Conservation (phyloP, 1,140 invertebrate genomes). For the Saccostrea echinata region DNA sequence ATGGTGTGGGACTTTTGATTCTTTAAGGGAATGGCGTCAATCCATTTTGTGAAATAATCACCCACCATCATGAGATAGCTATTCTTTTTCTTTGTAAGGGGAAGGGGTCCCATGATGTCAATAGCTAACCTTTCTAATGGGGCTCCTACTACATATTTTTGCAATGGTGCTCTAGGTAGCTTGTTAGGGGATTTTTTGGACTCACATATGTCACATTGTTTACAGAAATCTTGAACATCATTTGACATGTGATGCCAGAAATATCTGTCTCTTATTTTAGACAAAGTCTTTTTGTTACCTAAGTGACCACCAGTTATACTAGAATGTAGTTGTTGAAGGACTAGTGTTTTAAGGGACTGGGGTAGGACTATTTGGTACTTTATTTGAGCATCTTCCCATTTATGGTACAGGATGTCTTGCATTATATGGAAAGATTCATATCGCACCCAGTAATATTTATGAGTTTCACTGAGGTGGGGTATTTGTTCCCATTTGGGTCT, state of each 20-base stretch:
- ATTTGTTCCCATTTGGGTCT: constrained; percentile 40
- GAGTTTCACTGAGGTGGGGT: too few species aligned
- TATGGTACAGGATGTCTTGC: too few species aligned
- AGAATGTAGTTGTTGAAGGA: constrained; percentile 42
- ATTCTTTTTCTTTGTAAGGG: constrained; percentile 56
- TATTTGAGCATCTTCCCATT: too few species aligned
- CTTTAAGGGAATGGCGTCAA: constrained; percentile 60
- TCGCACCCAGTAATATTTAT: constrained; percentile 54
- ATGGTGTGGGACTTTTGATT: constrained; percentile 62
- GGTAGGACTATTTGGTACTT: too few species aligned
- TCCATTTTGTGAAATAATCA: constrained; percentile 71
- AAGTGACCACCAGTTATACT: constrained; percentile 42
- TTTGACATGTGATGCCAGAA: too few species aligned
- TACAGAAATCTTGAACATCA: too few species aligned
- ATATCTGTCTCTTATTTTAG: too few species aligned
- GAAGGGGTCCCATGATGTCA: too few species aligned
- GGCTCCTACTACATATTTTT: constrained; percentile 53
- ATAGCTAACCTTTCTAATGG: constrained; percentile 52
- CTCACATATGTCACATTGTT: too few species aligned
- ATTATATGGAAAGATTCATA: too few species aligned
- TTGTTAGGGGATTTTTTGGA: constrained; percentile 32
- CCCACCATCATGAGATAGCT: constrained; percentile 63
- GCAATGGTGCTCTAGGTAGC: constrained; percentile 13
- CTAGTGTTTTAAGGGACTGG: not conserved
- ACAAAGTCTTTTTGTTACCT: constrained; percentile 44